Conservation (phyloP, 2,113 vertebrate species). For the Euleptes europaea region DNA sequence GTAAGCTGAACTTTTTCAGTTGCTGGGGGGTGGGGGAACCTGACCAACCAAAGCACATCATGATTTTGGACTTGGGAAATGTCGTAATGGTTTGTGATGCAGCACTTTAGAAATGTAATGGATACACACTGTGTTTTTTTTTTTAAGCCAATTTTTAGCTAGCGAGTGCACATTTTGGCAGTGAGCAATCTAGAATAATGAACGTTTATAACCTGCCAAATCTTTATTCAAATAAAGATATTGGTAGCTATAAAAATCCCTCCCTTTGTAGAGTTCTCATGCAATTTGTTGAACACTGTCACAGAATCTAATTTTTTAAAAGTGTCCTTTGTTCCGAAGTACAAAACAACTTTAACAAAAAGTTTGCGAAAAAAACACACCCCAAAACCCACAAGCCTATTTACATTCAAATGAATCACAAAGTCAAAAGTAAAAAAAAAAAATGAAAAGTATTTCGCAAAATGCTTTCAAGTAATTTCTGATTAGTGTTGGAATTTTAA, state of each 20-base stretch:
- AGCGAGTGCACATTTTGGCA: not conserved
- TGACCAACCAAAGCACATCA: not conserved
- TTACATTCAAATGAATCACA: not conserved
- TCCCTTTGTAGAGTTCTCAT: not conserved
- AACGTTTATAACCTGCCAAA: not conserved
- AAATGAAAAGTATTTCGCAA: not conserved
- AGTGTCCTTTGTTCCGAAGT: not conserved
- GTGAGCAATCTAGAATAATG: not conserved
- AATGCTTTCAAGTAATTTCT: not conserved
- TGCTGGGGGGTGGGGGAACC: too few relatives aligned
- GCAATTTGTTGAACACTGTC: not conserved
- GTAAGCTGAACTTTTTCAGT: not conserved
- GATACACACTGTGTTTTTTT: not conserved
- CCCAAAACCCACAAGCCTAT: not conserved
- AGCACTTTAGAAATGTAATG: not conserved
- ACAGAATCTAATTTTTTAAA: not conserved
- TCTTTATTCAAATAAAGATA: not conserved
- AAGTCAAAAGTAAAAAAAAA: not conserved
- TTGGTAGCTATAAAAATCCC: not conserved
- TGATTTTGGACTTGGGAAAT: not conserved
- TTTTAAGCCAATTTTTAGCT: not conserved
- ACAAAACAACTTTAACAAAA: not conserved
- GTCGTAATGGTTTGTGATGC: not conserved
- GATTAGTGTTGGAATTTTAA: not conserved
- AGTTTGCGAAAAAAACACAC: rapidly evolving